Percentiles rank a stretch among this genome's conserved stretches.
Evolutionary conservation across 1,140 invertebrate genomes (phyloP).

Genomic region (Lordiphosa stackelbergi): DNA sequence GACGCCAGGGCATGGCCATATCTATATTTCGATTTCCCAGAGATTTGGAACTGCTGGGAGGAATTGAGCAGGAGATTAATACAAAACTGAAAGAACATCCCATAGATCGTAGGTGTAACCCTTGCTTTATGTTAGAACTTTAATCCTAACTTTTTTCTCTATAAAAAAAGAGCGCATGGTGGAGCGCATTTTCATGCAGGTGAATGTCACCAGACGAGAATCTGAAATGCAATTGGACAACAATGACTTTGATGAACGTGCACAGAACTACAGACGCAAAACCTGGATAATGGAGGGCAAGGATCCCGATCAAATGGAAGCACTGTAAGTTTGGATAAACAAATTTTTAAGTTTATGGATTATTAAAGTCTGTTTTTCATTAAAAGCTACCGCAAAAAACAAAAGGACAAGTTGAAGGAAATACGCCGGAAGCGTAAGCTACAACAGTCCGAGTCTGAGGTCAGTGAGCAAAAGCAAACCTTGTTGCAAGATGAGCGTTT

Average conservation of each 20-base stretch:
- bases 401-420: constrained; percentile 69
- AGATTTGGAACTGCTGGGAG: constrained; percentile 91
- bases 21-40: constrained; percentile 92
- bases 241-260: constrained; percentile 93
- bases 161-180: constrained; percentile 65
- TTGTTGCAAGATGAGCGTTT: constrained; percentile 71
- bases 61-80: constrained; percentile 91
- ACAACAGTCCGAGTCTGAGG: constrained; percentile 28
- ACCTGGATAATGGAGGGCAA: constrained; percentile 90
- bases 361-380: too few species aligned
- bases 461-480: constrained; percentile 28
- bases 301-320: constrained; percentile 87
- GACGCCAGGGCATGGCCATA: constrained; percentile 89
- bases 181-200: constrained; percentile 88
- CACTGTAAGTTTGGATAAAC: constrained; percentile 70
- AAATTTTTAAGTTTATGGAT: too few species aligned
- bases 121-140: too few species aligned
- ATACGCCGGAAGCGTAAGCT: constrained; percentile 58
- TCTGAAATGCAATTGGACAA: constrained; percentile 95
- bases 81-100: constrained; percentile 91
- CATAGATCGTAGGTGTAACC: constrained; percentile 84
- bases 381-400: constrained; percentile 71
- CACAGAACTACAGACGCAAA: constrained; percentile 92
- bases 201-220: constrained; percentile 92
- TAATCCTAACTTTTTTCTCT: too few species aligned